Percentiles rank a stretch among this genome's conserved stretches.
These are phyloP conservation scores for Pararge aegeria DNA, from an alignment of 1,140 invertebrate genomes.

Conservation along the genomic window DNA sequence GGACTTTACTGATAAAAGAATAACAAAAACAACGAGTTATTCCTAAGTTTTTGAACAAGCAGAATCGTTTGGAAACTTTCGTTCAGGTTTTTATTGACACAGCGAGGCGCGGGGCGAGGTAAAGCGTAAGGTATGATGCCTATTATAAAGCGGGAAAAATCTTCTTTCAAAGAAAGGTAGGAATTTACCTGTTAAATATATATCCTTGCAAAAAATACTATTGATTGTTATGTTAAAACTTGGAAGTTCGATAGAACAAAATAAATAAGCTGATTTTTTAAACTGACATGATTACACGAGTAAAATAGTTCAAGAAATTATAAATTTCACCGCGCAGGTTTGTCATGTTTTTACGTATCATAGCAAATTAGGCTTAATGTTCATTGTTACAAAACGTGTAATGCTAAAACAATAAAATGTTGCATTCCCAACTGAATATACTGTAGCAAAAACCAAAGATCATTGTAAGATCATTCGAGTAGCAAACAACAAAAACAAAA, in stretches of 20 bases:
- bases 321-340: too few species aligned
- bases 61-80: constrained; percentile 22
- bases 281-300: too few species aligned
- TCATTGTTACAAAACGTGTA: too few species aligned
- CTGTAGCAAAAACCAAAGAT: too few species aligned
- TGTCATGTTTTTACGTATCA: too few species aligned
- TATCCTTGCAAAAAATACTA: background rate
- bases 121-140: constrained; percentile 1
- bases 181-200: background rate
- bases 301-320: too few species aligned
- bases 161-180: constrained; percentile 15
- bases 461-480: too few species aligned
- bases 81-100: constrained; percentile 18
- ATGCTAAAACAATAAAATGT: too few species aligned
- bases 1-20: constrained; percentile 29
- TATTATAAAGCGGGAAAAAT: constrained; percentile 12
- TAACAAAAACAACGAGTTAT: constrained; percentile 27
- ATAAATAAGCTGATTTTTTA: background rate
- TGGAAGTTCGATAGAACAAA: too few species aligned
- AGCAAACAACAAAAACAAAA: too few species aligned
- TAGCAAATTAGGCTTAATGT: too few species aligned
- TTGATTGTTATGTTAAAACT: background rate
- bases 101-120: background rate
- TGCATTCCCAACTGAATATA: too few species aligned
- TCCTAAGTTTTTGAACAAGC: constrained; percentile 19